Evolutionary conservation across 2,797 vertebrate genomes (phyloP), one percentile per base, ranked within the genome.

Genomic region (Fundulus diaphanus): DNA sequence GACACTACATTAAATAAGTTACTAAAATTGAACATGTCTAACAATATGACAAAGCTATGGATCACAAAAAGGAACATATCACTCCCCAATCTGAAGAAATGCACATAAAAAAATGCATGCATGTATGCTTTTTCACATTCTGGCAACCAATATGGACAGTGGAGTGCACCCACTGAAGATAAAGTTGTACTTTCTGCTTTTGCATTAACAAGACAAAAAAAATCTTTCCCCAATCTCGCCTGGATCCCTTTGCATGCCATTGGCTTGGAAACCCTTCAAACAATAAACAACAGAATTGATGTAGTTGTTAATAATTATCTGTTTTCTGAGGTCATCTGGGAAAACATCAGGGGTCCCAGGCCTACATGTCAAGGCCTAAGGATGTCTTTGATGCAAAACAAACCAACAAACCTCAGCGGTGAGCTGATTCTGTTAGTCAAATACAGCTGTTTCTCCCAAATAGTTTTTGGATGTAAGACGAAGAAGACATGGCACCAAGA

Each of bases 361-460:
- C 11, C 20, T 59, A 31, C 57, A 33, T 33, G 31, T 33, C 29
- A 33, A 65, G 35, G 5, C 22, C 12, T 40, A 40, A 33, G 40
- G 61, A 65, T 40, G 29, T 12, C 22, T 52, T n/a, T 70, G 16
- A 9, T 29, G 33, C 18, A 1, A 67, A 8, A 51, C 9, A 51
- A 24, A 52, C 2, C 22, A n/a, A 37, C 57, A 18, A 24, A 51
- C 33, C 44, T 70, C 9, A 49, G 73, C 20, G 52, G 35, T 82
- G 49, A 79, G 13, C 35, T 42, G 74, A 77, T 80, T 27, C 12
- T 31, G 13, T 75, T 49, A 71, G 70, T 67, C 46, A 70, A 20
- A 44, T 12, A 24, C 11, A 2, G 11, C 9, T 65, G 11, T 65
- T 13, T 8, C n/a, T 37, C 24, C 61, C n/a, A 35, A 40, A 73